Evolutionary conservation across 1,140 invertebrate genomes (phyloP), one percentile per base, ranked within the genome.

Genomic region (Drosophila varians): DNA sequence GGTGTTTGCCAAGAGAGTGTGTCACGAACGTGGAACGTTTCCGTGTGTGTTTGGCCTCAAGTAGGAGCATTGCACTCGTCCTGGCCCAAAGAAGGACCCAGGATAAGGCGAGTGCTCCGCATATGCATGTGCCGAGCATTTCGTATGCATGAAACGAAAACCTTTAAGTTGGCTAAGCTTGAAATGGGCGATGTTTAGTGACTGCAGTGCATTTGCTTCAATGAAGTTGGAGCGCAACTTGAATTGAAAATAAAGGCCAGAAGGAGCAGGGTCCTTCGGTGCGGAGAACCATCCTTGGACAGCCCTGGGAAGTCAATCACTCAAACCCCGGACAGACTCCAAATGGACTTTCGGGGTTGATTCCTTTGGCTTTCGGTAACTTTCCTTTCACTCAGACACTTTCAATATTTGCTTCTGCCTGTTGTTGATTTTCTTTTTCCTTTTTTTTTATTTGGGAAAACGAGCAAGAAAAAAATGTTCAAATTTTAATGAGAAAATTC

Each of bases 401-500:
- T 87, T 87, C 76, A 87, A 86, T 86, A 87, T 87, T 87, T 82
- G 80, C 61, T 23, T 62, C 74, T 54, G 57, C 31, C 62, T 56
- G 43, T 42, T 77, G 68, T 82, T 80, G 74, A 61, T 76, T 82
- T 74, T 71, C 83, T 66, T 66, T 84, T 82, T 80, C 68, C 56
- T 76, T 82, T 74, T 71, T 77, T 66, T 66, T 84, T 74, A 53
- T 62, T 75, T 64, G 60, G 61, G 19, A 8, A 53, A 34, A 45
- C 48, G 28, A 21, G 58, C 21, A 40, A 46, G 48, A 42, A 71
- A 46, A 74, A 68, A 82, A 57, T 45, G 60, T 66, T 21, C 46
- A 31, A 57, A 47, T 87, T 86, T 82, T 87, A 86, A 86, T 87
- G 82, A 86, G 77, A 82, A 86, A 86, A 87, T 86, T 86, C 82